Base-by-base conservation (phyloP, 2,113 vertebrate genomes). In the Bubo scandiacus region DNA sequence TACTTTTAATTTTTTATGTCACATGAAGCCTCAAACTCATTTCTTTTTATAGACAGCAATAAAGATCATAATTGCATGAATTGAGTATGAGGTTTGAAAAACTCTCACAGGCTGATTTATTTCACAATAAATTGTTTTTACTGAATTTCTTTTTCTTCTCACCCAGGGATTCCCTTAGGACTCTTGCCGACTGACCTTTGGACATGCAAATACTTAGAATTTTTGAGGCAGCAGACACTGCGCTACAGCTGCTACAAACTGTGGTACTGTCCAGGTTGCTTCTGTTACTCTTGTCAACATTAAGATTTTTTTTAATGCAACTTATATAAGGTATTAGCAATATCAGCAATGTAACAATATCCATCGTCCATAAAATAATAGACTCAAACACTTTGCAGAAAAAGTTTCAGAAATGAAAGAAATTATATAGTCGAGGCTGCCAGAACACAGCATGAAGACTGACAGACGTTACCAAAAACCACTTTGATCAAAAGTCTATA, bases 1-100 rank as follows among this genome's bases (percentile, higher is more conserved):
- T 78, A 77, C 23, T 66, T 94, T 81, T 63, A 85, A 88, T 92
- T 86, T 86, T 86, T 88, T 88, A 63, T 84, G 23, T 83, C 34
- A 67, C 43, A 43, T 47, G 61, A 86, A 81, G 34, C 52, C 51
- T 78, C 63, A 81, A 70, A 80, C 62, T 71, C 14, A 84, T 86
- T 89, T 94, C 18, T 51, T 90, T 90, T 93, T 77, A 85, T 27
- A 91, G 59, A 70, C 15, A 67, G 57, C 55, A 88, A 22, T 88
- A 84, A 94, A 97, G 75, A 88, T 15, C 19, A 34, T 73, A 58
- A 93, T 52, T 92, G 49, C 66, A 78, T 81, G 26, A 78, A 78
- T 8, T 67, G 38, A 94, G 30, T 43, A 88, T n/a, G 30, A 66
- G 1, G 4, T 57, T 13, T 88, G 57, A 72, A 86, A 86, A 90